These are phyloP conservation scores for Elysia chlorotica DNA, from an alignment of 1,140 invertebrate species.

Conservation along the genomic window DNA sequence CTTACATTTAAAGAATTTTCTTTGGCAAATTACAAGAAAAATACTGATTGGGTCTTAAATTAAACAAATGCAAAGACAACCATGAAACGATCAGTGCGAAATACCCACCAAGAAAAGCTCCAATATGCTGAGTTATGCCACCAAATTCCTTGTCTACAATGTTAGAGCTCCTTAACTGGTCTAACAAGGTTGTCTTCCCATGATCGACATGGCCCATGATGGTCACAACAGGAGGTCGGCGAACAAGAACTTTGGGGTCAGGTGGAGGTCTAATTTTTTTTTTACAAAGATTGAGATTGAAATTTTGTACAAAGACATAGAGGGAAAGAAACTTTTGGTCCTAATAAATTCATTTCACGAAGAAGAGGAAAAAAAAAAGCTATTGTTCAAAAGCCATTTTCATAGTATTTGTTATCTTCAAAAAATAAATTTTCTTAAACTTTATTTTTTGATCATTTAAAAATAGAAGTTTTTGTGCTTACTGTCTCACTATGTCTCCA, in stretches of 20 bases:
- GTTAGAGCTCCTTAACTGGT: conserved; percentile 82
- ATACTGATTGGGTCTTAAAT: no score
- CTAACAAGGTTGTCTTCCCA: conserved; percentile 97
- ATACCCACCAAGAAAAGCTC: conserved; percentile 83
- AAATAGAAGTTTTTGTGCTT: conserved; percentile 13
- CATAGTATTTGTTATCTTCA: no score
- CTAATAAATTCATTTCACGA: background rate
- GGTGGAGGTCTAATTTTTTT: conserved; percentile 67
- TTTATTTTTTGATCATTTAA: background rate
- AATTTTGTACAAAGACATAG: background rate
- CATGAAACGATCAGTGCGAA: no score
- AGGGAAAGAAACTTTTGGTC: background rate
- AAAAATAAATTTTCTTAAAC: no score
- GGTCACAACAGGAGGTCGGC: conserved; percentile 88
- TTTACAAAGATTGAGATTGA: background rate
- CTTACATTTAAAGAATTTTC: no score
- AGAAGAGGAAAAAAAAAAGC: background rate
- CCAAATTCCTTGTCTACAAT: conserved; percentile 94
- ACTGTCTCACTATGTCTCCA: conserved; percentile 32
- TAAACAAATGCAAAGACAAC: no score
- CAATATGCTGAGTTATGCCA: conserved; percentile 99
- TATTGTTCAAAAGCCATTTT: background rate
- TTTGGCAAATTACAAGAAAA: no score
- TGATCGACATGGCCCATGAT: conserved; percentile 99
- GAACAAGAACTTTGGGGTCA: conserved; percentile 68